phyloP scores from a whole-genome alignment of 2,113 vertebrate species.

The Corythoichthys intestinalis region DNA sequence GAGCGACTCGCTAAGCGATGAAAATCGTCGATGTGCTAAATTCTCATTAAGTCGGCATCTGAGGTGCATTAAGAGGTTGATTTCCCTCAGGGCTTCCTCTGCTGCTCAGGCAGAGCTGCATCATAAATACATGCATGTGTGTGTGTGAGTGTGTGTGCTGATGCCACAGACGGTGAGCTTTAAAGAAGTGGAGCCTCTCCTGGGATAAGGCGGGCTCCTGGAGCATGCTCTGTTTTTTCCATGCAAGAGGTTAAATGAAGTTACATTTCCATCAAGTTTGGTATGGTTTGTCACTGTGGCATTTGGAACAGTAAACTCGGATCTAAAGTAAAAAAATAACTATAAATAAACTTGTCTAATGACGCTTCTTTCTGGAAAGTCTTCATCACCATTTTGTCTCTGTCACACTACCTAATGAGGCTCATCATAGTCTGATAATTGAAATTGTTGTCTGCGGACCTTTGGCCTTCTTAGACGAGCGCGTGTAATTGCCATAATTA shows the following conservation, averaged over 20 bases:
- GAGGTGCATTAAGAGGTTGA: conserved; percentile 74
- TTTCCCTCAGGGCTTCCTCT: conserved; percentile 62
- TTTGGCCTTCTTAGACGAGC: background rate
- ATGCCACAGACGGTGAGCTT: conserved; percentile 33
- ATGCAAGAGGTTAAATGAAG: conserved; percentile 41
- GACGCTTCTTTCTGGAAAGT: background rate
- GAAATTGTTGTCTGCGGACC: background rate
- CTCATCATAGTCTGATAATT: background rate
- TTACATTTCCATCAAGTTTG: background rate
- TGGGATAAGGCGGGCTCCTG: conserved; percentile 32
- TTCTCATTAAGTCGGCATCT: conserved; percentile 76
- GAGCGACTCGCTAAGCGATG: conserved; percentile 48
- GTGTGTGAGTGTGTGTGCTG: conserved; percentile 27
- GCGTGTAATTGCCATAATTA: background rate
- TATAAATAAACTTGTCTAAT: background rate
- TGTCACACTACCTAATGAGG: background rate
- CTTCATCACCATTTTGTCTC: background rate
- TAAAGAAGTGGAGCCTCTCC: conserved; percentile 39
- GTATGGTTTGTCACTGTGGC: background rate
- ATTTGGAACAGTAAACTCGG: background rate
- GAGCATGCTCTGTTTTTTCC: conserved; percentile 31
- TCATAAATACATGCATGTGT: conserved; percentile 60
- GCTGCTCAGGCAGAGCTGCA: conserved; percentile 53
- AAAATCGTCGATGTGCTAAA: conserved; percentile 71
- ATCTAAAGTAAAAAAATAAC: background rate